Evolutionary conservation across 2,797 vertebrate genomes (phyloP).

Genomic region (Cheirogaleus major): DNA sequence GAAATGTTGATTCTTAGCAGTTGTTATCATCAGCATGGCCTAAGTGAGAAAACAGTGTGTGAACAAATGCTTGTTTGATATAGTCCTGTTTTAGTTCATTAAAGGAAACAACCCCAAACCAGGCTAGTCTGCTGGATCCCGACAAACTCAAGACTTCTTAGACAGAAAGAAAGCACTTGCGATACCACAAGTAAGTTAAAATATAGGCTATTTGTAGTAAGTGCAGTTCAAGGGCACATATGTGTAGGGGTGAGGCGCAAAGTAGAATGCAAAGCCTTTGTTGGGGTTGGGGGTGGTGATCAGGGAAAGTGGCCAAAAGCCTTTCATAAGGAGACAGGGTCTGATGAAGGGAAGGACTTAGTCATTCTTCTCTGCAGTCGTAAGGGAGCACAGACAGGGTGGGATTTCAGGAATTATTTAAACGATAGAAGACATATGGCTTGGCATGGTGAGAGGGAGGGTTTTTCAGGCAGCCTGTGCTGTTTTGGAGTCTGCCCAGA

Average conservation of each 20-base stretch:
- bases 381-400: not conserved
- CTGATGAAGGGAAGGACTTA: not conserved
- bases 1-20: not conserved
- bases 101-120: not conserved
- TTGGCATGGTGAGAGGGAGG: not conserved
- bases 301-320: not conserved
- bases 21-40: not conserved
- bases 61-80: not conserved
- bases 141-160: not conserved
- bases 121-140: not conserved
- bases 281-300: not conserved
- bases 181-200: not conserved
- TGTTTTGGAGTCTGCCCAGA: not conserved
- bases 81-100: not conserved
- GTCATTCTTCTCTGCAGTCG: not conserved
- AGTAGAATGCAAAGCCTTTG: not conserved
- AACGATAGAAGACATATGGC: constrained; percentile 20
- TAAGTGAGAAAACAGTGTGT: not conserved
- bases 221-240: not conserved
- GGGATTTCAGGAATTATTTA: not conserved
- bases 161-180: not conserved
- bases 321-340: not conserved
- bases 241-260: not conserved
- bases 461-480: not conserved
- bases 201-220: not conserved